Evolutionary conservation across 92 coral and sea anemone genomes (phyloP).

Genomic region (Porites evermanni): DNA sequence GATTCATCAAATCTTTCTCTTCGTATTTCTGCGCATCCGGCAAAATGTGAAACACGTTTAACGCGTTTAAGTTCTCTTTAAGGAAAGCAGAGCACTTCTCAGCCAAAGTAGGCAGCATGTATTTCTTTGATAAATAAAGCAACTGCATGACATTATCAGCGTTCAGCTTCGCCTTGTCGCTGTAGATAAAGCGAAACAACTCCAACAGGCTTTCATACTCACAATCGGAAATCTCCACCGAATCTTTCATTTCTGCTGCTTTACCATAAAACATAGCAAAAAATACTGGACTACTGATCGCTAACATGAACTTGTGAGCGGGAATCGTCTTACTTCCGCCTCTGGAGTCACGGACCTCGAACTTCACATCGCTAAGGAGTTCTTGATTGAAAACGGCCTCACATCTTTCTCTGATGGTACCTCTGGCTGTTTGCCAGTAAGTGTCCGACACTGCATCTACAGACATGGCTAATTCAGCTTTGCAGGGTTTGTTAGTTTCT

Average conservation of each 20-base stretch:
- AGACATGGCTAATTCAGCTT: not conserved
- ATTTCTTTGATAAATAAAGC: conserved; percentile 29
- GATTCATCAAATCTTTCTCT: not conserved
- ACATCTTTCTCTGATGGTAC: not conserved
- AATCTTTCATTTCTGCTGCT: conserved; percentile 59
- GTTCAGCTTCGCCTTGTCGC: not conserved
- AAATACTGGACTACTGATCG: conserved; percentile 40
- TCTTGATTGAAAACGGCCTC: not conserved
- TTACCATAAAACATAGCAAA: conserved; percentile 46
- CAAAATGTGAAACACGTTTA: not conserved
- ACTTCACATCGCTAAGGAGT: not conserved
- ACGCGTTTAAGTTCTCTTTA: not conserved
- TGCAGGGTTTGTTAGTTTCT: not conserved
- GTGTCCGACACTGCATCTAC: not conserved
- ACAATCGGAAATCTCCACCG: conserved; percentile 71
- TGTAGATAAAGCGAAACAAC: conserved; percentile 42
- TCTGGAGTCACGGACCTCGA: not conserved
- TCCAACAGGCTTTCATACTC: conserved; percentile 71
- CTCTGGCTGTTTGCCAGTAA: not conserved
- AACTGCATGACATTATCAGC: conserved; percentile 11
- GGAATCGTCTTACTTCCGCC: not conserved
- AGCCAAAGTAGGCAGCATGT: conserved; percentile 22
- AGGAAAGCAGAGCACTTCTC: conserved; percentile 32
- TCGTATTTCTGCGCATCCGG: conserved; percentile 3
- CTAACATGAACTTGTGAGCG: conserved; percentile 8